Conservation (phyloP, 2,888 invertebrate species). For the Oeneis ivallda region DNA sequence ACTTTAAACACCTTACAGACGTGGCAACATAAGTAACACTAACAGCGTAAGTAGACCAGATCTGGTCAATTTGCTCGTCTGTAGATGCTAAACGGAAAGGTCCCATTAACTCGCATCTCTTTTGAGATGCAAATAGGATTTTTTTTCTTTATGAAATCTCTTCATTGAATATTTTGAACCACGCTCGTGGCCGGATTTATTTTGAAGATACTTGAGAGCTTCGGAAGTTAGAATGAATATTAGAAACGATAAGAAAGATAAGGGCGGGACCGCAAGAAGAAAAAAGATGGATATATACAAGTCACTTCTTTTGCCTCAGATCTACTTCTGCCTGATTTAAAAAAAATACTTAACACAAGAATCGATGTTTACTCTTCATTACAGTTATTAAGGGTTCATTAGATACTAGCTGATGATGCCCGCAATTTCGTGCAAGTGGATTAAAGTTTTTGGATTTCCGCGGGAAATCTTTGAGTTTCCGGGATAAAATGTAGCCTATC, state of each 20-base stretch:
- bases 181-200: conserved; percentile 69
- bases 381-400: background rate
- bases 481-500: too few relatives aligned
- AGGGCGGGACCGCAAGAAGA: background rate
- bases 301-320: background rate
- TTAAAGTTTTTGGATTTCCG: too few relatives aligned
- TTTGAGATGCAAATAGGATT: conserved; percentile 78
- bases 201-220: conserved; percentile 40
- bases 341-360: background rate
- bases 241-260: conserved; percentile 31
- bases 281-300: background rate
- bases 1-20: background rate
- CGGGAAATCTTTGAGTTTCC: too few relatives aligned
- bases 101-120: conserved; percentile 74
- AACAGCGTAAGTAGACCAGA: background rate
- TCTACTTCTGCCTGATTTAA: background rate
- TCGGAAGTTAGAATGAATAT: conserved; percentile 54
- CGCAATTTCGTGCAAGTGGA: too few relatives aligned
- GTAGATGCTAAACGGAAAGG: conserved; percentile 48
- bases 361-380: background rate
- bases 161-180: conserved; percentile 76
- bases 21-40: background rate
- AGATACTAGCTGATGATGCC: too few relatives aligned
- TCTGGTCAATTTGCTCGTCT: background rate
- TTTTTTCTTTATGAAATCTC: conserved; percentile 73